Evolutionary conservation across 2,113 vertebrate species (phyloP).

Genomic region (Leiothrix lutea): DNA sequence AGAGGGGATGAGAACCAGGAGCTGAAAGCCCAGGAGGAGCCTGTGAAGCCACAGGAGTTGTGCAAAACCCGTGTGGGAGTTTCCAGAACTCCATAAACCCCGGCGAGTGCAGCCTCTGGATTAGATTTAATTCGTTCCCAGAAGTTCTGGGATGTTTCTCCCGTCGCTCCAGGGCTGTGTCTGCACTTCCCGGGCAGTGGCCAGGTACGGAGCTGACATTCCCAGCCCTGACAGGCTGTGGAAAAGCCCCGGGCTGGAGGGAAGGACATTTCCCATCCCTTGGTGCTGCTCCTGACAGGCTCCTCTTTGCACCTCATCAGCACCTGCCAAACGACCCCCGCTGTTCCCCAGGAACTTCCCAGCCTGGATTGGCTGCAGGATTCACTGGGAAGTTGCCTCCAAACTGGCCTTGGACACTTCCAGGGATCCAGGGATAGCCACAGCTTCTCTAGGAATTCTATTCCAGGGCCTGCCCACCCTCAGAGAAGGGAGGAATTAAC

Average conservation of each 20-base stretch:
- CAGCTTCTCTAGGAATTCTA: neutral
- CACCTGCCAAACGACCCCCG: neutral
- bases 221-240: conserved; percentile 26
- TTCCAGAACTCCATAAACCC: neutral
- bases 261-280: conserved; percentile 15
- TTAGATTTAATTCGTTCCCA: neutral
- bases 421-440: neutral
- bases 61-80: neutral
- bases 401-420: neutral
- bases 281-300: conserved; percentile 30
- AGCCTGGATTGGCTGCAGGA: neutral
- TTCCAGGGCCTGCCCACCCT: neutral
- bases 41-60: neutral
- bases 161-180: neutral
- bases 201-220: neutral
- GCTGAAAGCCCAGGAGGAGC: neutral
- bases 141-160: neutral
- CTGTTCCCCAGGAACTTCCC: neutral
- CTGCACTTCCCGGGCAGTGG: neutral
- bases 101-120: neutral
- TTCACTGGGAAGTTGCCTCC: neutral
- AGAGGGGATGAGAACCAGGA: neutral
- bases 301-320: conserved; percentile 58
- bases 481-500: neutral
- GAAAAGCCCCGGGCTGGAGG: neutral